Evolutionary conservation across 1,140 invertebrate species (phyloP).

Genomic region (Antheraea pernyi): DNA sequence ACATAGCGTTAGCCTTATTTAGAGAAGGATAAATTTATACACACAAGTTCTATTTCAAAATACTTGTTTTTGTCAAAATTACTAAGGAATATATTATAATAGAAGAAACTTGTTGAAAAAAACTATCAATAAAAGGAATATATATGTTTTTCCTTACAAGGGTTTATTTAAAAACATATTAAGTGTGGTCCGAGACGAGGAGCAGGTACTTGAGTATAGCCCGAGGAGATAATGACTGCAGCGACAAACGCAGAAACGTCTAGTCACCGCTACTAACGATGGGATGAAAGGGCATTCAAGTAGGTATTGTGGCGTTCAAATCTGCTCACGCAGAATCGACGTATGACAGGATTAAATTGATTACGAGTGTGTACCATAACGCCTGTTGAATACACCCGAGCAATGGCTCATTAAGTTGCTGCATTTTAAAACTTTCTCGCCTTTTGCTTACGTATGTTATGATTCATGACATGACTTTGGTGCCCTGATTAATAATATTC

Average conservation of each 20-base stretch:
- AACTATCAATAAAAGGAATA: not conserved
- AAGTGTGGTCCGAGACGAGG: constrained; percentile 27
- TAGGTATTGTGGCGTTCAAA: constrained; percentile 20
- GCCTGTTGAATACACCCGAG: constrained; percentile 16
- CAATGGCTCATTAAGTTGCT: constrained; percentile 12
- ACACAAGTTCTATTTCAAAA: no score
- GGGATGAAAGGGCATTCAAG: constrained; percentile 21
- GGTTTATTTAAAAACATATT: constrained; percentile 49
- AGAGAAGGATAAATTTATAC: no score
- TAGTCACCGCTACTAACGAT: constrained; percentile 41
- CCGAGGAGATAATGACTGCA: constrained; percentile 28
- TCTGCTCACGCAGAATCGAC: constrained; percentile 22
- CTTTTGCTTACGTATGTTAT: not conserved
- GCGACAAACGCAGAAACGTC: constrained; percentile 34
- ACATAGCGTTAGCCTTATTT: no score
- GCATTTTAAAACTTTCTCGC: not conserved
- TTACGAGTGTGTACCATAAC: constrained; percentile 10
- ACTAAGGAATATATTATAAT: no score
- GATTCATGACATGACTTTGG: not conserved
- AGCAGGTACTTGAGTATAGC: constrained; percentile 24
- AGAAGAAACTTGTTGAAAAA: not conserved
- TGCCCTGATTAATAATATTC: not conserved
- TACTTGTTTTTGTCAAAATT: no score
- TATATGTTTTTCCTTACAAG: constrained; percentile 14
- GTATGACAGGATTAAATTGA: constrained; percentile 25